Conservation (phyloP, 23 tunicate species). For the Trididemnum nubilum region DNA sequence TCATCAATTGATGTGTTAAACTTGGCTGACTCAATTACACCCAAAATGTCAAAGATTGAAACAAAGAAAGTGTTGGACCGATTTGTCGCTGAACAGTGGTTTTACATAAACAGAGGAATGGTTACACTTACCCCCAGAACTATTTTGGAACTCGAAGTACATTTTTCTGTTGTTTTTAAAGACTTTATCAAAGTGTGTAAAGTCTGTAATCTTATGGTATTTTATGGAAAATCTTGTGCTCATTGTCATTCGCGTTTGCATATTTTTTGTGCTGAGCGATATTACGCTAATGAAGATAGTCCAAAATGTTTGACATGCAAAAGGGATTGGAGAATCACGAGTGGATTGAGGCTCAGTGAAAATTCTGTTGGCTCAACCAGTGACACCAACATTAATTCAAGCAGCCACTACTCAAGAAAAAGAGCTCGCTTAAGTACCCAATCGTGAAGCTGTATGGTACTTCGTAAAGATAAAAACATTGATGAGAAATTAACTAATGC, state of each 20-base stretch:
- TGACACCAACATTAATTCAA: not conserved
- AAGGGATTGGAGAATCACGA: not conserved
- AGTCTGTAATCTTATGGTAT: conserved; percentile 59
- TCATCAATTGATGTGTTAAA: conserved; percentile 76
- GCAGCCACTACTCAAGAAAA: not conserved
- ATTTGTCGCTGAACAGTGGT: conserved; percentile 61
- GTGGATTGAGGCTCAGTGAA: too few relatives aligned
- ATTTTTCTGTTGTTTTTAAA: conserved; percentile 27
- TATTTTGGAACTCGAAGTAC: conserved; percentile 66
- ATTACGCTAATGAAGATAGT: conserved; percentile 18
- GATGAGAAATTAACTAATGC: too few relatives aligned
- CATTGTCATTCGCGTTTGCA: conserved; percentile 57
- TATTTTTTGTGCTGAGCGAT: conserved; percentile 52
- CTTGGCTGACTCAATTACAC: conserved; percentile 54
- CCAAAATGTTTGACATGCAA: conserved; percentile 45
- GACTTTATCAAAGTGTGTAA: conserved; percentile 35
- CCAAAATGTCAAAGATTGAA: conserved; percentile 64
- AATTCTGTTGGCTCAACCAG: not conserved
- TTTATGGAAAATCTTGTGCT: conserved; percentile 47
- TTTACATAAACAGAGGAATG: conserved; percentile 61
- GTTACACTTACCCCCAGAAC: conserved; percentile 60
- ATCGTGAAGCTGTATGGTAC: too few relatives aligned
- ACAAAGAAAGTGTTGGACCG: conserved; percentile 41
- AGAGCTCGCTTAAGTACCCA: too few relatives aligned
- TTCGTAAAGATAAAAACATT: too few relatives aligned